Conservation (phyloP, 92 coral and sea anemone genomes). For the Anthopleura xanthogrammica region DNA sequence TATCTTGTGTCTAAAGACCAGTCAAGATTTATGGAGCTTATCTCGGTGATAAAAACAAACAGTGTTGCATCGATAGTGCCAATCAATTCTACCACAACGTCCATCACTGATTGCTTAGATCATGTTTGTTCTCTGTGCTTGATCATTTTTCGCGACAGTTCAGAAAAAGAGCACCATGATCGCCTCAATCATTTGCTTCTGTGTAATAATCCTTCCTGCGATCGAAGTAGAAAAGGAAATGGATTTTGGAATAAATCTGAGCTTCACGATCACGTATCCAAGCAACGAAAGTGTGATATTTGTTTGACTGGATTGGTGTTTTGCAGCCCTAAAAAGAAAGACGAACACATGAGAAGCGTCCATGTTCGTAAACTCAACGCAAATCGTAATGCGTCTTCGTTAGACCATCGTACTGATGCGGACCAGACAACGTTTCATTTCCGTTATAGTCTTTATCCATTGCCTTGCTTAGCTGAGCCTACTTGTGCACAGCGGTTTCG, state of each 20-base stretch:
- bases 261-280: constrained; percentile 33
- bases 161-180: constrained; percentile 34
- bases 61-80: constrained; percentile 7
- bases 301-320: constrained; percentile 19
- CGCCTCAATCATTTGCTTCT: constrained; percentile 23
- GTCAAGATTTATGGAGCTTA: constrained; percentile 22
- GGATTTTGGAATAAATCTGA: constrained; percentile 24
- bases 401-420: constrained; percentile 9
- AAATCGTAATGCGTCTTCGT: constrained; percentile 13
- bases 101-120: constrained; percentile 31
- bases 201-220: constrained; percentile 34
- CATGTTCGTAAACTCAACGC: constrained; percentile 24
- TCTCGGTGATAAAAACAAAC: constrained; percentile 14
- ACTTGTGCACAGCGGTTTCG: constrained; percentile 46
- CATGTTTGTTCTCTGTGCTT: constrained; percentile 11
- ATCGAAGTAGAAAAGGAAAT: constrained; percentile 41
- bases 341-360: constrained; percentile 37
- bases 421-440: constrained; percentile 25
- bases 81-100: constrained; percentile 6
- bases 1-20: constrained; percentile 32
- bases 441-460: constrained; percentile 37
- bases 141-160: constrained; percentile 25
- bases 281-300: constrained; percentile 40
- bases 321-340: constrained; percentile 25
- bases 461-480: constrained; percentile 43